Conservation (phyloP, 2,888 invertebrate genomes). For the Dinocampus coccinellae region DNA sequence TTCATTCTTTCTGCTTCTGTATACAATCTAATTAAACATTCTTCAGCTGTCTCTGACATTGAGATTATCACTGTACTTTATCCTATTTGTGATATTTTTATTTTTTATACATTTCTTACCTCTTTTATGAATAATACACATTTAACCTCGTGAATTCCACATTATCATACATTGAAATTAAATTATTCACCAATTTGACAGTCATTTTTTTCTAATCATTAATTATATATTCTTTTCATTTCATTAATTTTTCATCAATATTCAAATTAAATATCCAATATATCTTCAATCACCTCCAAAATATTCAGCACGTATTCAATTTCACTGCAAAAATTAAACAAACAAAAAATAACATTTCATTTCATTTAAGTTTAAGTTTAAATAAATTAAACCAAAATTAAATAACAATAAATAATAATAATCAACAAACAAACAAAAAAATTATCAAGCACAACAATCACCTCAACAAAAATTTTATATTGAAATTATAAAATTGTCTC, state of each 20-base stretch:
- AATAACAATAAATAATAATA: background rate
- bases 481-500: background rate
- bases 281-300: background rate
- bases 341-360: no score
- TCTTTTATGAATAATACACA: slow-evolving; percentile 57
- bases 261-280: background rate
- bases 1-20: slow-evolving; percentile 65
- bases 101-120: no score
- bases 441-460: background rate
- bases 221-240: background rate
- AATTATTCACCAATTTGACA: background rate
- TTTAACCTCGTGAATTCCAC: slow-evolving; percentile 49
- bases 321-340: slow-evolving; percentile 1
- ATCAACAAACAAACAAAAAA: background rate
- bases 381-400: background rate
- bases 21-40: slow-evolving; percentile 60
- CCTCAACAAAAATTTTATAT: background rate
- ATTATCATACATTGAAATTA: background rate
- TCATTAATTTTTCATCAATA: background rate
- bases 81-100: no score
- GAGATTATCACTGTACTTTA: background rate
- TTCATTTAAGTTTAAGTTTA: background rate
- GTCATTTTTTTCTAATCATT: background rate
- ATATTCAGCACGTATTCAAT: no score
- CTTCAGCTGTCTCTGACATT: slow-evolving; percentile 64